Base-by-base conservation (phyloP, 2,888 invertebrate genomes). In the Chrysolina haemoptera region DNA sequence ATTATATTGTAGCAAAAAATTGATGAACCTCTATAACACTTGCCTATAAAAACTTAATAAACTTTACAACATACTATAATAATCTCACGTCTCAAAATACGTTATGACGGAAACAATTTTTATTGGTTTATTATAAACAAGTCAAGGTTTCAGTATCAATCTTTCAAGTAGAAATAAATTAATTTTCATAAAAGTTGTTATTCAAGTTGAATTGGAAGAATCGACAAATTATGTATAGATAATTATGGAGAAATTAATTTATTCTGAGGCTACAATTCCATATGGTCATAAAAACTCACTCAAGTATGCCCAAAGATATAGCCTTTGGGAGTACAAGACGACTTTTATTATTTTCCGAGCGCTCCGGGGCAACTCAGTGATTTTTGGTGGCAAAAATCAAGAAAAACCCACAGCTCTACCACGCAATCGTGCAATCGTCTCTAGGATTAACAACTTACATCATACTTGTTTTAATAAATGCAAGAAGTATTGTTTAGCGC, bases 41-140 rank as follows among this genome's bases (percentile, higher is more conserved):
- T 53, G 12, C 10, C 12, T 2, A 53, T 53, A 53, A 53, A 53
- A 53, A 22, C 18, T 20, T 20, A 53, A 20, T 53, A 53, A 11
- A 53, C 12, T 20, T 53, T 53, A 53, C 22, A 53, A 53, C 22
- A 18, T 20, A 53, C 53, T 53, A 53, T 53, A 53, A 53, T 18
- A 18, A 53, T 53, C 53, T 53, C 53, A 53, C 20, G 53, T 53
- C 20, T 18, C 20, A 12, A 53, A 20, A 53, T 5, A 20, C 11
- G 10, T 18, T 12, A 53, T 20, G 11, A 3, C 18, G 4, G 18
- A 20, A 53, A 53, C 9, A 53, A 9, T 12, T 53, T 53, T 53
- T 53, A 53, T 53, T 53, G 20, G 18, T 53, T 12, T 22, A 5
- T 53, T 12, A 53, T 53, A 20, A 53, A 53, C 18, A 20, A 53